phyloP scores from a whole-genome alignment of 2,888 invertebrate genomes.

The Octonoba sinensis region DNA sequence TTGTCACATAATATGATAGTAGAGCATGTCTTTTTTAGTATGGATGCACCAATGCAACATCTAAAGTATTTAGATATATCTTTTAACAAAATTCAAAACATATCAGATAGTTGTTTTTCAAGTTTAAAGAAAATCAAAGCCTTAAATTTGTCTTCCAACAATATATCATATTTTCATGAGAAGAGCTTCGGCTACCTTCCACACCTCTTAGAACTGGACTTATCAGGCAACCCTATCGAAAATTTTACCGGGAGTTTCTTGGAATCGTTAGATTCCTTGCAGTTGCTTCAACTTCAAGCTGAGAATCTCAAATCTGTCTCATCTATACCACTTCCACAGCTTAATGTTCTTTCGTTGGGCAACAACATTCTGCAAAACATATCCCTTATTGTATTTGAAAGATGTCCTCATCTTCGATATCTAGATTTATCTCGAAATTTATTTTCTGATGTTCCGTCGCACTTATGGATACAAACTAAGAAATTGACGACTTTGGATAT shows the following conservation, averaged over 20 bases:
- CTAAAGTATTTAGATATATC: constrained; percentile 85
- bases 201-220: constrained; percentile 75
- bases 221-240: constrained; percentile 82
- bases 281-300: constrained; percentile 83
- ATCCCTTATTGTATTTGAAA: constrained; percentile 75
- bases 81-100: constrained; percentile 80
- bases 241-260: constrained; percentile 80
- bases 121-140: constrained; percentile 76
- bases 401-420: constrained; percentile 75
- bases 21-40: background rate
- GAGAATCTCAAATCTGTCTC: constrained; percentile 77
- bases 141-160: constrained; percentile 79
- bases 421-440: constrained; percentile 84
- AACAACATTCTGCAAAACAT: constrained; percentile 81
- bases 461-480: constrained; percentile 80
- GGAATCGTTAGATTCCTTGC: constrained; percentile 81
- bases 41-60: constrained; percentile 76
- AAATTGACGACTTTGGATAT: constrained; percentile 83
- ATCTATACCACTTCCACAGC: constrained; percentile 80
- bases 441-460: constrained; percentile 80
- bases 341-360: constrained; percentile 84
- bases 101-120: constrained; percentile 78
- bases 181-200: constrained; percentile 68
- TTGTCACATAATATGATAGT: constrained; percentile 52
- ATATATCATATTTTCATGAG: constrained; percentile 68